Conservation (phyloP, 2,888 invertebrate species). For the Drosophila maculinotata region DNA sequence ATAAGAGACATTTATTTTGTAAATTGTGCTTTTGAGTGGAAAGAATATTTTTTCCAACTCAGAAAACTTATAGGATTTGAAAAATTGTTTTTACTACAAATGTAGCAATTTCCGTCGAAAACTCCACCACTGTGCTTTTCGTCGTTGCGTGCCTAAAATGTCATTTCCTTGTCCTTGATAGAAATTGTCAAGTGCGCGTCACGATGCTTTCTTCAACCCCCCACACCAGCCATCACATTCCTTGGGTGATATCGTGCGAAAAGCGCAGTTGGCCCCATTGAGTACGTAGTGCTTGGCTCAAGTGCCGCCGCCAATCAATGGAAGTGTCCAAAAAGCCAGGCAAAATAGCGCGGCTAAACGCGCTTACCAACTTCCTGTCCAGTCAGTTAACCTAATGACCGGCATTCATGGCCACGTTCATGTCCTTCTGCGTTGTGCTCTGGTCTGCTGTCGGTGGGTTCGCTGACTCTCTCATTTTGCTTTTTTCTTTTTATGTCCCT, state of each 20-base stretch:
- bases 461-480: conserved; percentile 18
- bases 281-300: conserved; percentile 26
- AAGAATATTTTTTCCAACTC: too few species aligned
- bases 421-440: conserved; percentile 8
- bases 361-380: conserved; percentile 65
- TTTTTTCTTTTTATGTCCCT: conserved; percentile 57
- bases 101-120: too few species aligned
- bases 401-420: conserved; percentile 62
- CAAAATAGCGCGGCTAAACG: conserved; percentile 53
- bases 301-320: conserved; percentile 71
- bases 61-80: too few species aligned
- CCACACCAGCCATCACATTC: neutral
- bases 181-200: conserved; percentile 72
- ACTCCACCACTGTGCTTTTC: conserved; percentile 46
- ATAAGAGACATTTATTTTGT: too few species aligned
- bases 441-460: conserved; percentile 12
- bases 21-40: too few species aligned
- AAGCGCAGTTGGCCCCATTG: conserved; percentile 65
- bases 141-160: conserved; percentile 61
- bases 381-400: conserved; percentile 78
- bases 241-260: conserved; percentile 55
- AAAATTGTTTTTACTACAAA: too few species aligned
- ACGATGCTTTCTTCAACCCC: conserved; percentile 23
- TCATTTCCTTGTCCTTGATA: conserved; percentile 69
- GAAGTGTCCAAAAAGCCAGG: conserved; percentile 59